These are phyloP conservation scores for Trematomus loennbergii DNA, from an alignment of 2,113 vertebrate species.

Conservation along the genomic window DNA sequence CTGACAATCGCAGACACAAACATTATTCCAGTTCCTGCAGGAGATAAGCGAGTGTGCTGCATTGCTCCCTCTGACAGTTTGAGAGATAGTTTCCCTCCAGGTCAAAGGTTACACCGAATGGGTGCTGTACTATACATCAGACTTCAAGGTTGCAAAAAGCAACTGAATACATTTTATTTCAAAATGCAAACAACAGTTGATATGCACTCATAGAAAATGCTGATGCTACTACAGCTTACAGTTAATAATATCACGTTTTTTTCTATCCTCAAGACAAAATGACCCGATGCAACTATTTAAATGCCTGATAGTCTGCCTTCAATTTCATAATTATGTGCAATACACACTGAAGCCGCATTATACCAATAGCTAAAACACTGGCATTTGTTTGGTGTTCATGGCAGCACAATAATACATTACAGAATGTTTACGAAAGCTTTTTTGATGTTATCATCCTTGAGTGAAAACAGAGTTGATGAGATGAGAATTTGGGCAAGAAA, in stretches of 20 bases:
- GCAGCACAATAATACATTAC: too few species aligned
- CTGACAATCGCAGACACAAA: conserved; percentile 13
- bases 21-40: not conserved
- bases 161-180: not conserved
- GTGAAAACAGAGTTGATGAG: not conserved
- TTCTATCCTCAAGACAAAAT: not conserved
- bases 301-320: not conserved
- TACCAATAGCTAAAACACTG: too few species aligned
- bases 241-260: too few species aligned
- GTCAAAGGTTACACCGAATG: conserved; percentile 18
- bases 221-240: not conserved
- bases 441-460: too few species aligned
- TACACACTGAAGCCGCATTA: not conserved
- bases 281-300: too few species aligned
- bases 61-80: conserved; percentile 18
- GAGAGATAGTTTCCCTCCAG: conserved; percentile 10
- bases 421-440: too few species aligned
- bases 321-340: not conserved
- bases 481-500: not conserved
- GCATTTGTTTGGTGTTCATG: not conserved
- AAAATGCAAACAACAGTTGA: not conserved
- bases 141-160: not conserved
- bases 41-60: not conserved
- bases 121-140: not conserved
- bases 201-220: not conserved